Evolutionary conservation across 2,888 invertebrate species (phyloP).

Genomic region (Xestia xanthographa): DNA sequence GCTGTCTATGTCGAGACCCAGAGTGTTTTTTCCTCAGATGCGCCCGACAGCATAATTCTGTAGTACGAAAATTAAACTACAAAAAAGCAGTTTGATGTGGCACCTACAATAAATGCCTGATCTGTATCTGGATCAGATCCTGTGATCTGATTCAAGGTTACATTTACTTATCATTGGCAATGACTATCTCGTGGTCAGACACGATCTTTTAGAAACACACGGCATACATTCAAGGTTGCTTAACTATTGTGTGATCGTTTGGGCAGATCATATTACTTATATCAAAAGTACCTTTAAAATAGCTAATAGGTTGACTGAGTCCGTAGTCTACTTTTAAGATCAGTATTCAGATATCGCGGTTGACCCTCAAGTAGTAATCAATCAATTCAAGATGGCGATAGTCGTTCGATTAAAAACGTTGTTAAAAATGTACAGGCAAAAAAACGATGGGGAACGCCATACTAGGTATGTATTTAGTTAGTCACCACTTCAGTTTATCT

Average conservation of each 20-base stretch:
- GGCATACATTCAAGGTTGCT: conserved; percentile 27
- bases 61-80: not conserved
- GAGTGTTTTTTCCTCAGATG: not conserved
- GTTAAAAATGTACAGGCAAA: too few relatives aligned
- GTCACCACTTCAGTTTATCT: not conserved
- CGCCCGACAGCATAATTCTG: not conserved
- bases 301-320: not conserved
- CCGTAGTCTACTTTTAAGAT: not conserved
- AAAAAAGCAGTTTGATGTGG: not conserved
- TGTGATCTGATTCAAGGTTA: conserved; percentile 39
- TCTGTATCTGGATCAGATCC: too few relatives aligned
- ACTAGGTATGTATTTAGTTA: not conserved
- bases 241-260: not conserved
- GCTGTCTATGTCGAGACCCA: too few relatives aligned
- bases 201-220: conserved; percentile 39
- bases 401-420: not conserved
- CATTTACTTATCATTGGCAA: conserved; percentile 30
- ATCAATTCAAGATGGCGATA: not conserved
- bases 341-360: not conserved
- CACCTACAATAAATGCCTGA: not conserved
- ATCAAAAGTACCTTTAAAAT: not conserved
- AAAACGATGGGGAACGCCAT: not conserved
- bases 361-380: not conserved
- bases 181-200: conserved; percentile 22
- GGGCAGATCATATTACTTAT: not conserved